phyloP scores from a whole-genome alignment of 1,140 invertebrate species.

The Drosophila guanche region DNA sequence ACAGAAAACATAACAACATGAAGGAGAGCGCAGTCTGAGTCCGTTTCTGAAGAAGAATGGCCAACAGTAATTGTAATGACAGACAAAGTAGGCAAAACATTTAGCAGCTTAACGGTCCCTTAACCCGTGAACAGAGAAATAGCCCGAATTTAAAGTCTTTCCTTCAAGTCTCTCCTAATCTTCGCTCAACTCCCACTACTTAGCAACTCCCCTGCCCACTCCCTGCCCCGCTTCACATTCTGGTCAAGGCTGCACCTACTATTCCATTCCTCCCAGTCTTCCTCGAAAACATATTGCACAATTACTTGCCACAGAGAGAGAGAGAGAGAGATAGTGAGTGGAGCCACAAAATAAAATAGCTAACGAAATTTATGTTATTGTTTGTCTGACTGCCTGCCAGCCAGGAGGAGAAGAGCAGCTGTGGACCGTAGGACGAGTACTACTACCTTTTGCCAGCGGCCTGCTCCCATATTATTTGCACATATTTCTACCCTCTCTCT shows the following conservation, averaged over 20 bases:
- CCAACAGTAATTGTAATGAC: constrained; percentile 61
- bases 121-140: constrained; percentile 2
- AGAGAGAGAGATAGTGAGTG: not conserved
- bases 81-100: constrained; percentile 71
- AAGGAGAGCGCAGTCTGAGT: not conserved
- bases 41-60: constrained; percentile 4
- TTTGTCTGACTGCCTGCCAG: constrained; percentile 67
- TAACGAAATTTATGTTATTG: constrained; percentile 80
- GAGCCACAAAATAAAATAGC: constrained; percentile 59
- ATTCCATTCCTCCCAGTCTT: constrained; percentile 33
- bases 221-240: constrained; percentile 25
- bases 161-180: not conserved
- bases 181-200: constrained; percentile 31
- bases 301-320: constrained; percentile 61
- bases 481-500: constrained; percentile 31
- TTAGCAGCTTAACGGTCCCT: constrained; percentile 58
- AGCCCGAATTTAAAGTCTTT: constrained; percentile 3
- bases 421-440: constrained; percentile 9
- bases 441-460: constrained; percentile 54
- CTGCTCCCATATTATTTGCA: constrained; percentile 69
- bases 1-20: constrained; percentile 14
- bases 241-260: constrained; percentile 54
- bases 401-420: constrained; percentile 24
- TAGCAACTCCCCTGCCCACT: constrained; percentile 3
- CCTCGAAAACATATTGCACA: constrained; percentile 77